Base-by-base conservation (phyloP, 2,888 invertebrate species). In the Lasioglossum lativentre region DNA sequence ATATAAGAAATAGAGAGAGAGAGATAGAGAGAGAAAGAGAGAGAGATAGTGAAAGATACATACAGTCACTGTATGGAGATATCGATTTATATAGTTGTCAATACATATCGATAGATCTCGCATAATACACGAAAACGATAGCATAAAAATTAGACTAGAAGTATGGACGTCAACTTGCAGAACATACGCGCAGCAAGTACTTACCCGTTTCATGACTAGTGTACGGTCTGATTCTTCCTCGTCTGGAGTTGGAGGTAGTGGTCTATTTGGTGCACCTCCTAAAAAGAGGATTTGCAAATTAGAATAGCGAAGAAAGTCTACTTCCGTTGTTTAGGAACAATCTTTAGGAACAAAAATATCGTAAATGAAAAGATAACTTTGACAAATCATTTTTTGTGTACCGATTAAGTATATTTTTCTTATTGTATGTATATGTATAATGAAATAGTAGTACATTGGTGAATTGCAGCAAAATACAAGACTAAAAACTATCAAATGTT, bases 221-320 rank as follows among this genome's bases (percentile, higher is more conserved):
- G 99, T 99, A 93, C 98, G 97, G 95, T 98, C 98, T 92, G 96
- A 96, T 95, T 97, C 97, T 95, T 98, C 98, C 94, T 99, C 99
- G 95, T 98, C 99, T 66, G 99, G 99, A 78, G 99, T 99, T 76
- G 99, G 99, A 81, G 99, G 99, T 93, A 99, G 96, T 78, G 99
- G 99, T 91, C 99, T 97, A 95, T 98, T 99, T 86, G 99, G 99
- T 91, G 98, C 98, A 80, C 97, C 97, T 83, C 97, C 97, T 90
- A 75, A 71, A 85, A 52, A 70, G 47, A 59, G 30, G 14, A 59
- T 75, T 34, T 30, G 8, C 2, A 8, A 47, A 56, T 47, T 68
- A 59, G 12, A 19, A 2, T 52, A 23, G 30, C 82, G 79, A 87
- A 85, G 71, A 23, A 47, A 30, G 23, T 40, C 19, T 52, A 14